phyloP scores from a whole-genome alignment of 2,888 invertebrate species.

The Athripsodes cinereus region DNA sequence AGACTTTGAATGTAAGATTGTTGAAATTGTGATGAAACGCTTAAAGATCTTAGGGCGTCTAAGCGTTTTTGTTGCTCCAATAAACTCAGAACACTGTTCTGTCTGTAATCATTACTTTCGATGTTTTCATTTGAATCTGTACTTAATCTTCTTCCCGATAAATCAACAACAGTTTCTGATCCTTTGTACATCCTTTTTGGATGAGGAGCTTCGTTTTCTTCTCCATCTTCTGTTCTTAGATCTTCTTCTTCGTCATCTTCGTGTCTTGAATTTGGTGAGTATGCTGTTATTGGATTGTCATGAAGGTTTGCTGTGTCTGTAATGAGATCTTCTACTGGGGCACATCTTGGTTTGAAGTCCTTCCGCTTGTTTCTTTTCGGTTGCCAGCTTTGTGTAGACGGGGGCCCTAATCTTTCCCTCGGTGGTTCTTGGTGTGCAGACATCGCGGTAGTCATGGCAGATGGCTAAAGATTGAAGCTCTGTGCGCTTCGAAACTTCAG shows the following conservation, averaged over 20 bases:
- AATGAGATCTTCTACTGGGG: conserved; percentile 37
- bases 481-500: conserved; percentile 15
- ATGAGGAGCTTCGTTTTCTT: conserved; percentile 34
- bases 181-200: conserved; percentile 26
- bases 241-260: conserved; percentile 40
- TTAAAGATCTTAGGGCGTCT: conserved; percentile 18
- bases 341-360: conserved; percentile 72
- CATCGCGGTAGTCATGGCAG: conserved; percentile 53
- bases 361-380: conserved; percentile 68
- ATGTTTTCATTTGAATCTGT: conserved; percentile 50
- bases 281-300: conserved; percentile 35
- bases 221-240: conserved; percentile 30
- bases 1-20: conserved; percentile 49
- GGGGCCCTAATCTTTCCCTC: conserved; percentile 47
- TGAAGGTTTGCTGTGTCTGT: background rate
- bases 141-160: conserved; percentile 44
- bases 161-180: conserved; percentile 46
- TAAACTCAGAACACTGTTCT: conserved; percentile 42
- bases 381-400: conserved; percentile 48
- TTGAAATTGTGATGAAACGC: conserved; percentile 37
- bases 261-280: conserved; percentile 39
- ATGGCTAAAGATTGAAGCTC: conserved; percentile 1
- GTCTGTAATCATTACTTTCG: conserved; percentile 39
- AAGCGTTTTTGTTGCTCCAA: conserved; percentile 24
- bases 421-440: conserved; percentile 51